Evolutionary conservation across 2,113 vertebrate species (phyloP).

Genomic region (Loxodonta africana): DNA sequence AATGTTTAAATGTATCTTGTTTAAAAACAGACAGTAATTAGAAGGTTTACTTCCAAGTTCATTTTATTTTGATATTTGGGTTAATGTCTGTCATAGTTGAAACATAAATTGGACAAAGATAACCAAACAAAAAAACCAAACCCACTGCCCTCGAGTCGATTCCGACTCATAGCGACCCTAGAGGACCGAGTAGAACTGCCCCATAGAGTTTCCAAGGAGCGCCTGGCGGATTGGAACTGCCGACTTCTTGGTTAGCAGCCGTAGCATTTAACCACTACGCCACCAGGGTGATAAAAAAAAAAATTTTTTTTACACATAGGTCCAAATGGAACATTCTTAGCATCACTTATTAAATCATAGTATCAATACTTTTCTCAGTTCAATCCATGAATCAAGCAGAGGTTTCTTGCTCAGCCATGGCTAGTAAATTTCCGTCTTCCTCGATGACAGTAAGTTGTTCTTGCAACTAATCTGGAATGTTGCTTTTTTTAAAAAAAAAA

Average conservation of each 20-base stretch:
- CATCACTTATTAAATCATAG: conserved; percentile 33
- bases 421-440: conserved; percentile 48
- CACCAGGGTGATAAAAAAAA: too few relatives aligned
- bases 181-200: too few relatives aligned
- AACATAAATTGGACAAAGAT: conserved; percentile 37
- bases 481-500: not conserved
- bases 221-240: too few relatives aligned
- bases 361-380: conserved; percentile 28
- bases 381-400: conserved; percentile 2
- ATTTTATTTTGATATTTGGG: conserved; percentile 69
- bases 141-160: too few relatives aligned
- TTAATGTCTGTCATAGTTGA: conserved; percentile 54
- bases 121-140: too few relatives aligned
- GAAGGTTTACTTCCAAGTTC: conserved; percentile 44
- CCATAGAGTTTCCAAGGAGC: too few relatives aligned
- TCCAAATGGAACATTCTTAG: conserved; percentile 32
- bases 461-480: not conserved
- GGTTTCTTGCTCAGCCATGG: not conserved
- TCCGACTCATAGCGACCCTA: too few relatives aligned
- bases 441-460: conserved; percentile 24
- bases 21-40: conserved; percentile 59
- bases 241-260: too few relatives aligned
- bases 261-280: too few relatives aligned
- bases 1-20: not conserved
- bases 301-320: not conserved